Evolutionary conservation across 2,113 vertebrate species (phyloP), one percentile per base, ranked within the genome.

Genomic region (Mesembrinibis cayennensis): DNA sequence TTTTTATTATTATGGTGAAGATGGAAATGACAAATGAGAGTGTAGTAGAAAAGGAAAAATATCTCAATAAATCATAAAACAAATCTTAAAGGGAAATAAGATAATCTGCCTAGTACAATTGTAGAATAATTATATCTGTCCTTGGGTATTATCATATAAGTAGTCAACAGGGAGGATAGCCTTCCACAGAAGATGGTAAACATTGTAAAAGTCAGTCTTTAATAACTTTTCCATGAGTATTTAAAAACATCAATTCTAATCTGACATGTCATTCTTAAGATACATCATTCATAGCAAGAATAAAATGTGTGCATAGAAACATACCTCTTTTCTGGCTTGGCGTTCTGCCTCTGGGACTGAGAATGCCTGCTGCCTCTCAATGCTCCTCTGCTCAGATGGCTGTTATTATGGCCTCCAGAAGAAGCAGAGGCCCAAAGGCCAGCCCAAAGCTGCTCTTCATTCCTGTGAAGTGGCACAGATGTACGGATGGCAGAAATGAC

Each of bases 401-500:
- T 95, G 93, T 86, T 85, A 6, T 97, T 98, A 3, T 34, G 93
- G 40, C 90, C 92, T 26, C 11, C 90, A 0, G 79, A 66, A 38
- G 95, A 36, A 23, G 78, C 34, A 52, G 95, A 71, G 23, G 92
- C 95, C 81, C 76, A 34, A 13, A 74, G 84, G 25, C 55, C 94
- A 12, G 92, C 82, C 62, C 91, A 95, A 2, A 74, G 78, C 32
- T 96, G 96, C 34, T 96, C 97, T 7, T 95, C 87, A 13, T 88
- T 97, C 16, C 96, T 96, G 92, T 98, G 98, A 49, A 98, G 98
- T 0, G 99, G 98, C 91, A 99, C 98, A 0, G 99, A 98, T 0
- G 99, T 99, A 19, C 98, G 98, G 93, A 99, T 96, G 44, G 98
- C 98, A 4, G 99, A 99, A 63, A 99, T 98, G 42, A 99, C 89